These are phyloP conservation scores for Hipparchia semele DNA, from an alignment of 2,888 invertebrate genomes.

Conservation along the genomic window DNA sequence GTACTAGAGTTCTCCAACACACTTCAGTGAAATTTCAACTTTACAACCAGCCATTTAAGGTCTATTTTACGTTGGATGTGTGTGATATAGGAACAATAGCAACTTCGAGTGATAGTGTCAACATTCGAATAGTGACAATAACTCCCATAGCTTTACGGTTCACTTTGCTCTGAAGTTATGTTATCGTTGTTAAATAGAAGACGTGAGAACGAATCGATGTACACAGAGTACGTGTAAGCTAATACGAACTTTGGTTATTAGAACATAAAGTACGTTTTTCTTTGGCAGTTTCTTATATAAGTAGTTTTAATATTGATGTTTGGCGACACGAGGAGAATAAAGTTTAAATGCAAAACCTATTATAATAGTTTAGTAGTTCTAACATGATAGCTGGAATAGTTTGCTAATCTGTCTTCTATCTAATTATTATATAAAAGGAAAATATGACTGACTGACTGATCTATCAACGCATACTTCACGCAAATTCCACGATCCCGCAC, in stretches of 20 bases:
- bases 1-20: neutral
- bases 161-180: neutral
- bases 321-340: neutral
- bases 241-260: neutral
- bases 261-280: neutral
- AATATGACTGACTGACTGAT: too few relatives aligned
- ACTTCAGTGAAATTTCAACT: neutral
- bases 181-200: neutral
- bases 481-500: too few relatives aligned
- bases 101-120: neutral
- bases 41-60: neutral
- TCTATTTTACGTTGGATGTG: neutral
- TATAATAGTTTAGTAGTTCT: neutral
- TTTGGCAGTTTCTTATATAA: neutral
- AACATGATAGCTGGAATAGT: too few relatives aligned
- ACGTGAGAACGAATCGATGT: neutral
- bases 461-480: too few relatives aligned
- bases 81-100: neutral
- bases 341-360: neutral
- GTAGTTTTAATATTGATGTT: constrained; percentile 3
- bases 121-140: neutral
- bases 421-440: too few relatives aligned
- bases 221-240: neutral
- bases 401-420: too few relatives aligned
- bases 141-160: neutral